These are phyloP conservation scores for Petrocephalus schoutedeni DNA, from an alignment of 2,797 vertebrate genomes.

Conservation along the genomic window DNA sequence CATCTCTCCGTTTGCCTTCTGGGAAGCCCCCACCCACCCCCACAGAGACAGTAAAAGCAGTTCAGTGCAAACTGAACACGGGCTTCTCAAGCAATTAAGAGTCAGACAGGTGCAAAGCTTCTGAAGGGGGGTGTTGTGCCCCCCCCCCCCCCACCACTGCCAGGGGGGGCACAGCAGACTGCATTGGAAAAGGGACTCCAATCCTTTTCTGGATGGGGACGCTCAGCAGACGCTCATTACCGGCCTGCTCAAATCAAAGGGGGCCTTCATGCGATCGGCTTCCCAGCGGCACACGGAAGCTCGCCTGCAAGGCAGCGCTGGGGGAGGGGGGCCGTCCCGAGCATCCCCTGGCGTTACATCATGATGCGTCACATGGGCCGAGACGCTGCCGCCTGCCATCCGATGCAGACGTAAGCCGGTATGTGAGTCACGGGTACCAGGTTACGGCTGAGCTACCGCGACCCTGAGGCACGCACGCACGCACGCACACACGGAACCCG, in stretches of 20 bases:
- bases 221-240: slow-evolving; percentile 33
- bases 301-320: slow-evolving; percentile 23
- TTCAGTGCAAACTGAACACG: slow-evolving; percentile 27
- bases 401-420: background rate
- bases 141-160: background rate
- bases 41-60: background rate
- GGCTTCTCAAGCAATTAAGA: slow-evolving; percentile 43
- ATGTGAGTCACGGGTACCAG: background rate
- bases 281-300: slow-evolving; percentile 34
- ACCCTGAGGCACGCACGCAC: background rate
- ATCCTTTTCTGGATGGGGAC: slow-evolving; percentile 34
- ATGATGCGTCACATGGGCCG: background rate
- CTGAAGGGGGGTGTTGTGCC: background rate
- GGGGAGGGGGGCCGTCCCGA: background rate
- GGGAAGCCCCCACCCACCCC: no score
- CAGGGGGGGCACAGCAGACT: slow-evolving; percentile 6
- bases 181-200: slow-evolving; percentile 10
- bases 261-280: slow-evolving; percentile 28
- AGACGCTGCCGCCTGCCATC: background rate
- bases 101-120: slow-evolving; percentile 40
- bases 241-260: slow-evolving; percentile 27
- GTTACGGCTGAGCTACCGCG: background rate
- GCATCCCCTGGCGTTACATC: background rate
- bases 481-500: background rate
- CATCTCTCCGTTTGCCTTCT: background rate